phyloP scores from a whole-genome alignment of 2,888 invertebrate species.

The Xestia ashworthii region DNA sequence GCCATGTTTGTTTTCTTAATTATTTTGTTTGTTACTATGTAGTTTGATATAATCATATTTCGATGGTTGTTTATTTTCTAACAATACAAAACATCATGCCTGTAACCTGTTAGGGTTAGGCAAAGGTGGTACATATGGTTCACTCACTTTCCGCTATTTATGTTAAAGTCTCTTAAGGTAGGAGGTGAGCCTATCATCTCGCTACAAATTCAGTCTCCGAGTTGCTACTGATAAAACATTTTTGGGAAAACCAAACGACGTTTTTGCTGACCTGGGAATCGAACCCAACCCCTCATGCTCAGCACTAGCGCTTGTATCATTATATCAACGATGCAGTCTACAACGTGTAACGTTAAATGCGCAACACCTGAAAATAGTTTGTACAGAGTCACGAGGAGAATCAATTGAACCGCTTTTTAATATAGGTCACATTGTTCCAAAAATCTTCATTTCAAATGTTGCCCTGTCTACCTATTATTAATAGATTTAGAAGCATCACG shows the following conservation, averaged over 20 bases:
- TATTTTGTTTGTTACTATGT: slow-evolving; percentile 1
- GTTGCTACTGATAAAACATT: too few relatives aligned
- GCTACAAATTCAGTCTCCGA: background rate
- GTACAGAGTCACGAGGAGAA: too few relatives aligned
- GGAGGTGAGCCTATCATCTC: background rate
- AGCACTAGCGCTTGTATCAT: background rate
- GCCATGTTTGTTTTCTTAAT: slow-evolving; percentile 1
- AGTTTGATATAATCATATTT: background rate
- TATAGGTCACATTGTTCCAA: too few relatives aligned
- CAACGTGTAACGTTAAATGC: background rate
- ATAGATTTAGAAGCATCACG: too few relatives aligned
- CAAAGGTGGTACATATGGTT: background rate
- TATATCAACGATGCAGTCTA: background rate
- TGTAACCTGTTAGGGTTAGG: background rate
- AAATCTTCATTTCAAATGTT: too few relatives aligned
- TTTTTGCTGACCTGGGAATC: background rate
- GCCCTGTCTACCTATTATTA: too few relatives aligned
- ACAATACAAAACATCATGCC: background rate
- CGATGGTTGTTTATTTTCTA: background rate
- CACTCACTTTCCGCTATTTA: background rate
- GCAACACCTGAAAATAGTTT: too few relatives aligned
- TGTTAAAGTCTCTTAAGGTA: background rate
- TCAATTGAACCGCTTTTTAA: too few relatives aligned
- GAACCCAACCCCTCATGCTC: background rate
- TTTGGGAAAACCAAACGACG: background rate